Evolutionary conservation across 2,888 invertebrate species (phyloP).

Genomic region (Hydroisotoma schaefferi): DNA sequence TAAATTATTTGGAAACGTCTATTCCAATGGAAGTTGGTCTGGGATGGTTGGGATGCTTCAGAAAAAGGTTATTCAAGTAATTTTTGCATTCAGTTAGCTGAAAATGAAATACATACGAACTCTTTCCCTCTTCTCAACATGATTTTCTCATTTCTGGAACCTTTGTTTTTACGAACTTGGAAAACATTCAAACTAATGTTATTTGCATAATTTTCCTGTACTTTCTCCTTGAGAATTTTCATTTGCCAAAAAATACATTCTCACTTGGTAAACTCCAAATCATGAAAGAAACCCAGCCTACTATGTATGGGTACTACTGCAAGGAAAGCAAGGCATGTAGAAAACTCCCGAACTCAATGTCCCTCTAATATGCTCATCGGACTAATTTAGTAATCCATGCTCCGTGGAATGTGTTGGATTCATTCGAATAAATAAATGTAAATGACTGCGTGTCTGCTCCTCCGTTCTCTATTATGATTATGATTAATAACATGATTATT

Average conservation of each 20-base stretch:
- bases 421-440: no score
- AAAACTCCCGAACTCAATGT: no score
- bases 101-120: no score
- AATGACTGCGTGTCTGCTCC: no score
- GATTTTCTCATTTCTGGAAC: neutral
- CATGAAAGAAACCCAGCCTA: no score
- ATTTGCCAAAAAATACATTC: neutral
- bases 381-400: no score
- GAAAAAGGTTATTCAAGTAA: slow-evolving; percentile 39
- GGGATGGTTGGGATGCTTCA: slow-evolving; percentile 47
- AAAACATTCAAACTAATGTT: neutral
- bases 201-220: slow-evolving; percentile 5
- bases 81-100: no score
- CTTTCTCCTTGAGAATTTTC: neutral
- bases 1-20: slow-evolving; percentile 34
- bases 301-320: no score
- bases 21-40: slow-evolving; percentile 39
- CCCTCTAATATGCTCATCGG: no score
- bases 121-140: neutral
- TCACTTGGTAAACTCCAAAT: no score
- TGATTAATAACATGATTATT: neutral
- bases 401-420: no score
- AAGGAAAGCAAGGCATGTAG: no score
- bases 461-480: neutral
- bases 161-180: neutral